phyloP scores from a whole-genome alignment of 2,888 invertebrate species.

The Seira musarum region DNA sequence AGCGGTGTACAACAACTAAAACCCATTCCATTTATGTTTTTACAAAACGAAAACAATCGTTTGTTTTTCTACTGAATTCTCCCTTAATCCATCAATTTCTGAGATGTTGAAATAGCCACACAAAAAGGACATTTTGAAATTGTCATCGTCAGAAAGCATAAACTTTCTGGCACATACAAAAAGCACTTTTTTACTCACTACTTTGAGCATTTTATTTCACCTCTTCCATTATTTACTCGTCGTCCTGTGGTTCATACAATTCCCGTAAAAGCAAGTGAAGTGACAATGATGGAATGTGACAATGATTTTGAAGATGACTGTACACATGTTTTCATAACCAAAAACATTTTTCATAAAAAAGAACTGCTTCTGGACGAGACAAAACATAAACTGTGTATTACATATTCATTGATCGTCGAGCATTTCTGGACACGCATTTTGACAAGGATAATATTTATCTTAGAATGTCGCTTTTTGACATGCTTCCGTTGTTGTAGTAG shows the following conservation, averaged over 20 bases:
- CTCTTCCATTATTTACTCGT: not conserved
- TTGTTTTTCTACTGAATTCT: not conserved
- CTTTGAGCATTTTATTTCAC: not conserved
- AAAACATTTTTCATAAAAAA: too few relatives aligned
- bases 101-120: not conserved
- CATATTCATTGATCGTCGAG: not conserved
- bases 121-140: not conserved
- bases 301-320: not conserved
- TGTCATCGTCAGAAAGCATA: not conserved
- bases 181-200: not conserved
- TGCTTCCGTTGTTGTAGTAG: not conserved
- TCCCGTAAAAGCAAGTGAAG: slow-evolving; percentile 4
- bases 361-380: not conserved
- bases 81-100: not conserved
- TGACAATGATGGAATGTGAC: slow-evolving; percentile 13
- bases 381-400: not conserved
- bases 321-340: slow-evolving; percentile 9
- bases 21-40: too few relatives aligned
- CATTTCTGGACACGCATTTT: not conserved
- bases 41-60: too few relatives aligned
- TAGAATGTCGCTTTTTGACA: slow-evolving; percentile 3
- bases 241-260: not conserved
- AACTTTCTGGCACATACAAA: not conserved
- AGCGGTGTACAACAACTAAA: too few relatives aligned
- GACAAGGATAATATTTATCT: not conserved